phyloP scores from a whole-genome alignment of 2,888 invertebrate species.

The Limnephilus lunatus region DNA sequence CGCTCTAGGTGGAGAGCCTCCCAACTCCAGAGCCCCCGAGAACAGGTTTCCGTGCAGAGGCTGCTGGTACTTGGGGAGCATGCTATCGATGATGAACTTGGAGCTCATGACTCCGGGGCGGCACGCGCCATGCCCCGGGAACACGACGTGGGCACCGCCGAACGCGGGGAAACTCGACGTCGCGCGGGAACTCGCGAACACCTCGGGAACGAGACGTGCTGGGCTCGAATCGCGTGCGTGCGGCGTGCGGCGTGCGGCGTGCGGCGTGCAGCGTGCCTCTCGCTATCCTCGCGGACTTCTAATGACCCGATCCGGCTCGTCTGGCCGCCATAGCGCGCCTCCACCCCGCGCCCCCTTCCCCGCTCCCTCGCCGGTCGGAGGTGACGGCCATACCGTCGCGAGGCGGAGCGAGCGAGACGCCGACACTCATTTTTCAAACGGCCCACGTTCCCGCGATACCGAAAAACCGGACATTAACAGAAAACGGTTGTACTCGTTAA shows the following conservation, averaged over 20 bases:
- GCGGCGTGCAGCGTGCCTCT: slow-evolving; percentile 68
- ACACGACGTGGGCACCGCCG: slow-evolving; percentile 78
- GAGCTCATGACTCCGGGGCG: slow-evolving; percentile 89
- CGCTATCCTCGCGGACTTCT: slow-evolving; percentile 66
- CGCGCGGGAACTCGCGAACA: slow-evolving; percentile 48
- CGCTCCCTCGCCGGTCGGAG: slow-evolving; percentile 62
- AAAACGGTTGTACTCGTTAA: slow-evolving; percentile 74
- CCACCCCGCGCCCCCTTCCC: slow-evolving; percentile 76
- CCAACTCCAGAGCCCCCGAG: slow-evolving; percentile 81
- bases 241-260: slow-evolving; percentile 28
- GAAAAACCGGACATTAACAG: slow-evolving; percentile 61
- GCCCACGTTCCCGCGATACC: slow-evolving; percentile 41
- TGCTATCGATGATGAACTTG: slow-evolving; percentile 98
- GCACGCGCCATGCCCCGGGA: slow-evolving; percentile 73
- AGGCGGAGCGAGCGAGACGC: slow-evolving; percentile 69
- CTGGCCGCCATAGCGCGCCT: slow-evolving; percentile 78
- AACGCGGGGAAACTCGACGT: slow-evolving; percentile 71
- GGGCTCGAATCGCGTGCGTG: slow-evolving; percentile 2
- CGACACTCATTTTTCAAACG: slow-evolving; percentile 49
- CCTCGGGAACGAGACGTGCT: slow-evolving; percentile 35
- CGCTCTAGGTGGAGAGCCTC: slow-evolving; percentile 81
- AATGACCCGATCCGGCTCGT: slow-evolving; percentile 68
- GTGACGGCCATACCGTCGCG: slow-evolving; percentile 65
- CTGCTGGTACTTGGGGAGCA: slow-evolving; percentile 95
- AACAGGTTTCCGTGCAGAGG: slow-evolving; percentile 82